These are phyloP conservation scores for Heloderma charlesbogerti DNA, from an alignment of 2,113 vertebrate species.

Conservation along the genomic window DNA sequence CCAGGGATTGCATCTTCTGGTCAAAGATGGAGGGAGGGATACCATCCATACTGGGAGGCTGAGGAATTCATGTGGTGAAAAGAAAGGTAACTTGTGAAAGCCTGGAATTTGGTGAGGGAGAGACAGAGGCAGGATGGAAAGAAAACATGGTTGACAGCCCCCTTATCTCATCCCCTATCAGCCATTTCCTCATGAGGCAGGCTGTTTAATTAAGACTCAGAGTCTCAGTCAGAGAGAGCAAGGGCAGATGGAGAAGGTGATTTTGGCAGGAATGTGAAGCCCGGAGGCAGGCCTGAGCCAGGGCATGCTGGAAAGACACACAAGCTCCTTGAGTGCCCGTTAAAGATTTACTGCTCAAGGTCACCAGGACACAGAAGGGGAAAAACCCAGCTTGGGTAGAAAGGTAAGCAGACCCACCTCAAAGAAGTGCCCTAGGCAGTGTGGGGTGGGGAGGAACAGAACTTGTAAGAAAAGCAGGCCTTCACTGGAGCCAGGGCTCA, in stretches of 20 bases:
- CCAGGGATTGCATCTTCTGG: no score
- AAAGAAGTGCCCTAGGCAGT: no score
- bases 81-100: accelerated
- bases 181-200: constrained; percentile 66
- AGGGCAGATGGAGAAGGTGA: constrained; percentile 51
- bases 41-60: no score
- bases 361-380: neutral
- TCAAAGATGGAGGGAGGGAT: neutral
- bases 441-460: neutral
- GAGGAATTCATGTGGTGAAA: neutral
- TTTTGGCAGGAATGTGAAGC: constrained; percentile 19
- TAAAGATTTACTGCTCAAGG: neutral
- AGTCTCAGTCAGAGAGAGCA: constrained; percentile 60
- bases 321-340: neutral
- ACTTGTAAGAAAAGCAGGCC: neutral
- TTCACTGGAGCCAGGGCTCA: neutral
- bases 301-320: neutral
- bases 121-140: constrained; percentile 35
- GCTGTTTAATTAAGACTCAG: constrained; percentile 70
- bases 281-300: neutral
- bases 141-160: constrained; percentile 30
- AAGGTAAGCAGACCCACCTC: neutral
- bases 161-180: constrained; percentile 72
- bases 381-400: neutral
- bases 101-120: neutral